Conservation (phyloP, 1,140 invertebrate species). For the Andrena cerasifolii region DNA sequence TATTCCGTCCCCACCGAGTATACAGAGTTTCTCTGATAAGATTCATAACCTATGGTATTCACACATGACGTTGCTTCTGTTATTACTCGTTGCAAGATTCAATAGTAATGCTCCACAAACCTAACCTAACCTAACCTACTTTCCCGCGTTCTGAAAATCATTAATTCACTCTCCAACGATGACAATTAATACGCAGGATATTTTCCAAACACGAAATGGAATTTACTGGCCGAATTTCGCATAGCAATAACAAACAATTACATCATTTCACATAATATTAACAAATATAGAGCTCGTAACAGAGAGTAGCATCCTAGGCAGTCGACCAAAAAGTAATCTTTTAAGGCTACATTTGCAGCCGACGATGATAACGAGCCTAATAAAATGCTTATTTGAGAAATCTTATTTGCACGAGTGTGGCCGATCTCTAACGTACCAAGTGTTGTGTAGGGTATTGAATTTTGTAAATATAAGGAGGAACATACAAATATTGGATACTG, state of each 20-base stretch:
- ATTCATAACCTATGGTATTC: conserved; percentile 23
- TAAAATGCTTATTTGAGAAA: not conserved
- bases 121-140: conserved; percentile 53
- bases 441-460: no score
- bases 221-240: not conserved
- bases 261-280: no score
- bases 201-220: not conserved
- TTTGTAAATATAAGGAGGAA: not conserved
- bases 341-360: not conserved
- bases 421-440: not conserved
- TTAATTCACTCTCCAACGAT: not conserved
- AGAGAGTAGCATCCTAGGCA: not conserved
- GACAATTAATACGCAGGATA: no score
- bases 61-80: not conserved
- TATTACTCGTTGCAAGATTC: not conserved
- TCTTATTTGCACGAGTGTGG: not conserved
- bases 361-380: no score
- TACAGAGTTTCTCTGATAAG: not conserved
- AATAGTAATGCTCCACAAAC: conserved; percentile 6
- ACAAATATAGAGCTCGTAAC: not conserved
- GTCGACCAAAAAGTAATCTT: not conserved
- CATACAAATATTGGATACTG: not conserved
- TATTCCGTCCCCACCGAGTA: not conserved
- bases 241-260: not conserved
- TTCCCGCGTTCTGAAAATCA: conserved; percentile 48